Conservation (phyloP, 2,888 invertebrate species). For the Eupithecia pulchellata region DNA sequence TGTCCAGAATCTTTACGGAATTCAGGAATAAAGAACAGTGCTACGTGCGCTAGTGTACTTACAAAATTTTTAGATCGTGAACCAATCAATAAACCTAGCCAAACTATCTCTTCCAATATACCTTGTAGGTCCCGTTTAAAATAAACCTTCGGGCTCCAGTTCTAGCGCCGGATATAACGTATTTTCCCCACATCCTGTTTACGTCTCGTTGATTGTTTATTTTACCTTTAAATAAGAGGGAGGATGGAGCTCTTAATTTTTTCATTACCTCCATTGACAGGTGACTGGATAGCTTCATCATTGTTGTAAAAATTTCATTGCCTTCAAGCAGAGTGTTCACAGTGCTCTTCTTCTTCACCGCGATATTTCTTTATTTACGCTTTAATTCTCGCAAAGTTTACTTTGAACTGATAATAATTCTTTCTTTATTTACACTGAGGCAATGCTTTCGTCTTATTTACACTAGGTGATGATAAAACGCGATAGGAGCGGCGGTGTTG, state of each 20-base stretch:
- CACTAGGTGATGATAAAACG: constrained; percentile 77
- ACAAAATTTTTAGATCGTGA: no score
- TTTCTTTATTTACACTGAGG: constrained; percentile 73
- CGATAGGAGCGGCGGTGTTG: constrained; percentile 73
- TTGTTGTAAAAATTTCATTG: constrained; percentile 48
- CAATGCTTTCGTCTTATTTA: constrained; percentile 75
- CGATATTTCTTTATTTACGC: constrained; percentile 67
- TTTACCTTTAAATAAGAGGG: constrained; percentile 42
- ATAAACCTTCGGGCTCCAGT: constrained; percentile 18
- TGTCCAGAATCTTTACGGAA: not conserved
- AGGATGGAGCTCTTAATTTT: constrained; percentile 42
- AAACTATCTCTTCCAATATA: constrained; percentile 9
- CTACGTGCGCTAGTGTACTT: no score
- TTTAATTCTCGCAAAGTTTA: constrained; percentile 72
- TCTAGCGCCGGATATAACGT: constrained; percentile 44
- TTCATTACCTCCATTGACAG: constrained; percentile 37
- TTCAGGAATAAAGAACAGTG: not conserved
- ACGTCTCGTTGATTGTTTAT: constrained; percentile 41
- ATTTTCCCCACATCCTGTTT: constrained; percentile 46
- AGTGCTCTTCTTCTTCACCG: constrained; percentile 49
- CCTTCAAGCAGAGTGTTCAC: constrained; percentile 46
- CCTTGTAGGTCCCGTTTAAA: not conserved
- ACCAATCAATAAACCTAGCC: not conserved
- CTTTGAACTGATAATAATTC: constrained; percentile 72
- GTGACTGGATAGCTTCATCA: constrained; percentile 45